Evolutionary conservation across 2,113 vertebrate species (phyloP).

Genomic region (Heloderma charlesbogerti): DNA sequence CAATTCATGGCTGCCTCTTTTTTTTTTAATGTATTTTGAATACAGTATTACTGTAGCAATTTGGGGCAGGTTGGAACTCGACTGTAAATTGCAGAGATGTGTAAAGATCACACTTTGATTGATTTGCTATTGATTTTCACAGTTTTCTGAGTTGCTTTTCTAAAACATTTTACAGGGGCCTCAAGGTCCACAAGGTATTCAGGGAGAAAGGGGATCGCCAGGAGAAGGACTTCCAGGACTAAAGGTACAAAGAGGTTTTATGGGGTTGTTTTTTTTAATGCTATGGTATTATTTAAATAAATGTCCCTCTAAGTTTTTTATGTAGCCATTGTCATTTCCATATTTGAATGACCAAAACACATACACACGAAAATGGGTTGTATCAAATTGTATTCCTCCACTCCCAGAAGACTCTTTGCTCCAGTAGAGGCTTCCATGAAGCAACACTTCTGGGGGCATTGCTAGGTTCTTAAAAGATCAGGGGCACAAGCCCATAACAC

Average conservation of each 20-base stretch:
- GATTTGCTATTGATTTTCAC: constrained; percentile 25
- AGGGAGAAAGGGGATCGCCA: constrained; percentile 85
- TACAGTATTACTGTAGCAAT: constrained; percentile 37
- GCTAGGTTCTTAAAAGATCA: no score
- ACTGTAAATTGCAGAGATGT: constrained; percentile 24
- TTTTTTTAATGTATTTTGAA: constrained; percentile 37
- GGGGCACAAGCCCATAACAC: no score
- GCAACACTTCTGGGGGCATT: no score
- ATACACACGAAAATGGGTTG: neutral
- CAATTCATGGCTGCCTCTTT: constrained; percentile 41
- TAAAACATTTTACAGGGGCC: constrained; percentile 81
- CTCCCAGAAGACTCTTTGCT: neutral
- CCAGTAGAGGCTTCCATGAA: neutral
- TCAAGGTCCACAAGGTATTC: constrained; percentile 89
- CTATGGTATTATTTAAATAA: constrained; percentile 14
- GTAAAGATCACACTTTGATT: constrained; percentile 33
- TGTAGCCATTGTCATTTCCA: constrained; percentile 27
- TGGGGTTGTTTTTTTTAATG: constrained; percentile 11
- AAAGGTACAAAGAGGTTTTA: constrained; percentile 82
- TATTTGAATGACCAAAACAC: neutral
- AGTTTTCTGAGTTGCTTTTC: constrained; percentile 23
- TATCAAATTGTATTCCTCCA: neutral
- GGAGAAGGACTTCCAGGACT: constrained; percentile 90
- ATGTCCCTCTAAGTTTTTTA: neutral
- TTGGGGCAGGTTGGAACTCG: constrained; percentile 52